Conservation (phyloP, 2,888 invertebrate species). For the Troglohyphantes excavatus region DNA sequence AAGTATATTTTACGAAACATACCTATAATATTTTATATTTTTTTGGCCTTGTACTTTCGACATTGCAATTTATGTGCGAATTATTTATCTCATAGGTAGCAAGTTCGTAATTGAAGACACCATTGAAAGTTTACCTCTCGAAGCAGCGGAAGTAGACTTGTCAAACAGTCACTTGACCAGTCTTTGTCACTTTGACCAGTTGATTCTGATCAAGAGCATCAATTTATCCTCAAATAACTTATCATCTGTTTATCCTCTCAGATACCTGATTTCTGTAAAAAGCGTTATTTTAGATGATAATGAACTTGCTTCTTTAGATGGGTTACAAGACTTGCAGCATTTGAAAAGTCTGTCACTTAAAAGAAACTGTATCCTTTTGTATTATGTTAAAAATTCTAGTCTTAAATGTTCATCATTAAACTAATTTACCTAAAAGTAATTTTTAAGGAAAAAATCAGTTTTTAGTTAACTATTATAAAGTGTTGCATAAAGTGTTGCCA, state of each 20-base stretch:
- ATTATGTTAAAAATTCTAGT: too few species aligned
- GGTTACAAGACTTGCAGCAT: constrained; percentile 56
- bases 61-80: too few species aligned
- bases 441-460: too few species aligned
- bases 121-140: constrained; percentile 60
- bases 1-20: too few species aligned
- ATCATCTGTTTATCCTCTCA: constrained; percentile 65
- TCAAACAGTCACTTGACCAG: constrained; percentile 67
- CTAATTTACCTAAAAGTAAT: too few species aligned
- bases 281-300: constrained; percentile 77
- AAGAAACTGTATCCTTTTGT: constrained; percentile 79
- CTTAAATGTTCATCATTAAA: too few species aligned
- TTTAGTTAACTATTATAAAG: too few species aligned
- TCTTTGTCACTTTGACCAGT: constrained; percentile 75
- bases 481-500: too few species aligned
- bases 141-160: constrained; percentile 50
- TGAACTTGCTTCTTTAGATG: constrained; percentile 63
- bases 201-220: constrained; percentile 74
- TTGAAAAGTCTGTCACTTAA: constrained; percentile 74
- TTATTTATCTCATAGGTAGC: constrained; percentile 68
- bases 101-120: constrained; percentile 78
- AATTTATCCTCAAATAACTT: constrained; percentile 76
- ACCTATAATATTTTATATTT: neutral
- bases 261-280: constrained; percentile 72
- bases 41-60: too few species aligned